Percentiles rank a stretch among this genome's conserved stretches.
Conservation (phyloP, 2,888 invertebrate genomes). For the Meghimatium bilineatum region DNA sequence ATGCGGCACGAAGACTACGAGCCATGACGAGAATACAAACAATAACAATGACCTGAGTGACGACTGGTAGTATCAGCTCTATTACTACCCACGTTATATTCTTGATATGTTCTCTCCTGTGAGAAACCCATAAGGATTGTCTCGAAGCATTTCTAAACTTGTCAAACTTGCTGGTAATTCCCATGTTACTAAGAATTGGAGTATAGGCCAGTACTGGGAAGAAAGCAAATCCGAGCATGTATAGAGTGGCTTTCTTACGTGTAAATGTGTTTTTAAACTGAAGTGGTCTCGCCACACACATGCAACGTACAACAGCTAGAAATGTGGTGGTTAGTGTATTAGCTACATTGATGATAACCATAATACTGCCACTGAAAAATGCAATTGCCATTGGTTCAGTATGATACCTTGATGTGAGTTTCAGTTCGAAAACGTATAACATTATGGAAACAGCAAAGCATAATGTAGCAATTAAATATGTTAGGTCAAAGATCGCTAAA, state of each 20-base stretch:
- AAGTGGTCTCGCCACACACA: background rate
- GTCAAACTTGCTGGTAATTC: background rate
- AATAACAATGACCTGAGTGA: conserved; percentile 3
- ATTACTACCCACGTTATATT: background rate
- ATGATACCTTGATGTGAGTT: background rate
- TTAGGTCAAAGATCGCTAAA: background rate
- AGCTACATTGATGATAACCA: background rate
- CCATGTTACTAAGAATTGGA: background rate
- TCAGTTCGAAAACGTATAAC: background rate
- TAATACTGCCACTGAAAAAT: background rate
- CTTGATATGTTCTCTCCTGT: background rate
- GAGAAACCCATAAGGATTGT: background rate
- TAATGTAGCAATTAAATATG: background rate
- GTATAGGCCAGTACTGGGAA: background rate
- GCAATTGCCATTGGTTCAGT: background rate
- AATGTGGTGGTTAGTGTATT: conserved; percentile 22
- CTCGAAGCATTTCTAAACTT: background rate
- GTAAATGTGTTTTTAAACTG: conserved; percentile 20
- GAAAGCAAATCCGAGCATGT: background rate
- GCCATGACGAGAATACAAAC: conserved; percentile 24
- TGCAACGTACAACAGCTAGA: background rate
- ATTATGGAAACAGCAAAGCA: background rate
- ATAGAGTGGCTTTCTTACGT: background rate
- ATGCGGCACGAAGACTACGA: background rate
- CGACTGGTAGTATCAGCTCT: background rate